Base-by-base conservation (phyloP, 2,797 vertebrate species). In the Tauraco hartlaubi region DNA sequence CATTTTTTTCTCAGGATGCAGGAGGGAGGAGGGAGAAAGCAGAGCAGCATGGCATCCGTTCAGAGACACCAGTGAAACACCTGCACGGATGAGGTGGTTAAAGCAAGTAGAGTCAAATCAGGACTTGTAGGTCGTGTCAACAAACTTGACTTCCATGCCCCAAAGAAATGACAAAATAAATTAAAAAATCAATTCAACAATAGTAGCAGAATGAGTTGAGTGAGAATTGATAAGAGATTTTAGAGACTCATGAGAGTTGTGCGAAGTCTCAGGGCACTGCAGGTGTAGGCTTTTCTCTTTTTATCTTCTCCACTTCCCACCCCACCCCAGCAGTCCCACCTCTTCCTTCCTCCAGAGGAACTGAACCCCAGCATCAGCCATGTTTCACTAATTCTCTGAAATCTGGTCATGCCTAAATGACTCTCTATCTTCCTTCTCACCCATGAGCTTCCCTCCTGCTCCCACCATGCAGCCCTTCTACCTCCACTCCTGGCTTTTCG, bases 401-500 rank as follows among this genome's bases (percentile, higher is more conserved):
- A 77, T 35, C 16, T 61, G 55, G 23, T 43, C 8, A 6, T 55
- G 26, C 43, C 26, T 35, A 35, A 83, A 73, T 12, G 5, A 73
- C 14, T 71, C 17, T 64, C 7, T 18, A 81, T 55, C 31, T 54
- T 64, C 25, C 17, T 69, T 21, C n/a, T 69, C 9, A 8, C 11
- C 8, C 7, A 58, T 9, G 14, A 85, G 5, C 8, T 79, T 73
- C 41, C 14, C 31, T 82, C 18, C 15, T 15, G 2, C 5, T 88
- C 14, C 16, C 23, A 28, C 4, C 35, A n/a, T 31, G 21, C 4
- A 49, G 31, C 1, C 26, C 9, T 22, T 73, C 25, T 37, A 66
- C 15, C 8, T 83, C 4, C 5, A 31, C 2, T 6, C 2, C 7
- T 31, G 75, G 12, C 9, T 64, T 81, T 91, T 49, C 0, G 0